These are phyloP conservation scores for Megaustenia siamemsis DNA, from an alignment of 2,888 invertebrate species.

Conservation along the genomic window DNA sequence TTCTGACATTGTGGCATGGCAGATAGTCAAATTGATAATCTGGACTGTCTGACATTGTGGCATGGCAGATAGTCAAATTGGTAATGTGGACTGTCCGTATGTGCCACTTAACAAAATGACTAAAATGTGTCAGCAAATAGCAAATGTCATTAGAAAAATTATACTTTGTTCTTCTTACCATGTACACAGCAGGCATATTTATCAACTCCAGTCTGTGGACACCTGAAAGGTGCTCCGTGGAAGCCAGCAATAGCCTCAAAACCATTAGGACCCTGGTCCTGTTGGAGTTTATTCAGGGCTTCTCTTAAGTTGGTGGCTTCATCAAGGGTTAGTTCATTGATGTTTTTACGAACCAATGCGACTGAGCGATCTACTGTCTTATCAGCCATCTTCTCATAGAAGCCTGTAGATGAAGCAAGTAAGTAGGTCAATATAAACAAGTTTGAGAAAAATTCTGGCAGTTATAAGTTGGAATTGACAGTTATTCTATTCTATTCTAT, in stretches of 20 bases:
- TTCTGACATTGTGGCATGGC: no score
- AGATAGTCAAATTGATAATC: no score
- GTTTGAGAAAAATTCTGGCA: no score
- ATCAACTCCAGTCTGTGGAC: conserved; percentile 49
- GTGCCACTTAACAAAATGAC: no score
- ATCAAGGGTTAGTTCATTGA: conserved; percentile 55
- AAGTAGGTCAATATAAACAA: no score
- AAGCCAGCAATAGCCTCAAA: conserved; percentile 61
- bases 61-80: no score
- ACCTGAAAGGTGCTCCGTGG: conserved; percentile 59
- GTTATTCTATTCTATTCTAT: not conserved
- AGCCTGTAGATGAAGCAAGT: not conserved
- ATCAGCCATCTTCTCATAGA: conserved; percentile 6
- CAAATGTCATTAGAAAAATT: no score
- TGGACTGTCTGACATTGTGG: no score
- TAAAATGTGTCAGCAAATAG: no score
- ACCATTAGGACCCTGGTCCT: conserved; percentile 58
- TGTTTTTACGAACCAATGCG: conserved; percentile 57
- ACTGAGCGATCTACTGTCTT: conserved; percentile 1
- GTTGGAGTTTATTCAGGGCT: conserved; percentile 57
- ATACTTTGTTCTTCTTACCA: conserved; percentile 60
- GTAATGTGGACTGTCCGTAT: no score
- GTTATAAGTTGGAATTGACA: no score
- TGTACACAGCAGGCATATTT: conserved; percentile 59
- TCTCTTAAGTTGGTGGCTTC: conserved; percentile 57